Evolutionary conservation across 2,888 invertebrate species (phyloP), one percentile per base, ranked within the genome.

Genomic region (Leptinotarsa rubiginosa): DNA sequence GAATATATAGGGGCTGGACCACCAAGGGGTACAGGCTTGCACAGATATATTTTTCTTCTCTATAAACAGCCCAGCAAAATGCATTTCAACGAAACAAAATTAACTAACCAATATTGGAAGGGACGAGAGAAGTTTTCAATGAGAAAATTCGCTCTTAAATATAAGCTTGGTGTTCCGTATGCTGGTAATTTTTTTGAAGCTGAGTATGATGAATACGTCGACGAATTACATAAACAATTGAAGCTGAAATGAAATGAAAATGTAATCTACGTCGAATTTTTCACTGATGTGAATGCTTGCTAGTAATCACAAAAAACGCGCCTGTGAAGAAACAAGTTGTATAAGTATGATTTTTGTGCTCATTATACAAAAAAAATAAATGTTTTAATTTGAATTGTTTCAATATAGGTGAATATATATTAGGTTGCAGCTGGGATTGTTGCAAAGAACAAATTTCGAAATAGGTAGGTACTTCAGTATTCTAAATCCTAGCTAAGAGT

Each of bases 101-200:
- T 86, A 50, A 80, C 81, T 4, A 85, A 84, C 67, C 83, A 71
- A 66, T 84, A 90, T 47, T 90, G 89, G 1, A 90, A 89, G 47
- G 89, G 89, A 69, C 88, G 92, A 82, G 90, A 89, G 65, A 89
- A 91, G 81, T 92, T 92, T 83, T 93, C 94, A 5, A 92, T 94
- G 68, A 90, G 87, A 65, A 90, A 91, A 16, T 95, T 97, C 83
- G 96, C 96, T 0, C 90, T 91, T 73, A 96, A 96, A 83, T 94
- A 97, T 86, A 90, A 92, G 1, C 88, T 97, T n/a, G 96, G 95
- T 0, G 88, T 92, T 59, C 96, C 97, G 0, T 88, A 96, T n/a
- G 96, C 96, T 70, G 97, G 95, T 12, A 97, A 96, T 86, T 93
- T 96, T 86, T 97, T 93, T 86, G 93, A 94, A 85, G 96, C 97